Percentiles rank a stretch among this genome's conserved stretches.
Conservation (phyloP, 2,113 vertebrate genomes). For the Xiphophorus maculatus region DNA sequence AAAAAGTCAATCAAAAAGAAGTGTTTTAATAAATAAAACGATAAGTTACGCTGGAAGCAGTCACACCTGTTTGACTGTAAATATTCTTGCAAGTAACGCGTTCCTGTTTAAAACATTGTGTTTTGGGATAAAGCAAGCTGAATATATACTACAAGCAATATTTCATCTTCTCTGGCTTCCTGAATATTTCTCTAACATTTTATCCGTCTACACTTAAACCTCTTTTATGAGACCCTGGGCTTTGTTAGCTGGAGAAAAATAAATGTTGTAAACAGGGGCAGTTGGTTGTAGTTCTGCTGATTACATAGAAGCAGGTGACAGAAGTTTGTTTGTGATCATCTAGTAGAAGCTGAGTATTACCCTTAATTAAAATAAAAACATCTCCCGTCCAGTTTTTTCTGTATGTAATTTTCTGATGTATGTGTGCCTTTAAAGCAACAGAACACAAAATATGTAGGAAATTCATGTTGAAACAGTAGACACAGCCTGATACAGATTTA, state of each 20-base stretch:
- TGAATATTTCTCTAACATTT: background rate
- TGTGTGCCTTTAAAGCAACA: background rate
- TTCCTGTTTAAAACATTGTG: background rate
- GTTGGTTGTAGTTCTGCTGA: background rate
- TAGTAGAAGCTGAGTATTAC: background rate
- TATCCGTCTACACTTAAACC: background rate
- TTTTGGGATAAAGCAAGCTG: background rate
- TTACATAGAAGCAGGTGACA: background rate
- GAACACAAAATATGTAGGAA: background rate
- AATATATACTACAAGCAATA: background rate
- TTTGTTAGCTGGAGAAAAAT: background rate
- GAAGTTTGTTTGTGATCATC: too few relatives aligned
- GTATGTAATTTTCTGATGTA: slow-evolving; percentile 45
- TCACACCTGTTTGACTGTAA: slow-evolving; percentile 21
- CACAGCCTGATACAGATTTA: background rate
- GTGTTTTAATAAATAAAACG: background rate
- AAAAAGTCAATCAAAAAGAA: background rate
- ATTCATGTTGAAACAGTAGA: background rate
- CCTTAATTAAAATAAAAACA: background rate
- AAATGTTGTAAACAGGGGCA: background rate
- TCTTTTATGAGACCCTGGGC: background rate
- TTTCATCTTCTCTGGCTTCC: background rate
- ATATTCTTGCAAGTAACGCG: background rate
- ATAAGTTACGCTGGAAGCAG: background rate
- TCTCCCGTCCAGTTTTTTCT: background rate